phyloP scores from a whole-genome alignment of 2,888 invertebrate genomes.

The Drosophila mulleri region DNA sequence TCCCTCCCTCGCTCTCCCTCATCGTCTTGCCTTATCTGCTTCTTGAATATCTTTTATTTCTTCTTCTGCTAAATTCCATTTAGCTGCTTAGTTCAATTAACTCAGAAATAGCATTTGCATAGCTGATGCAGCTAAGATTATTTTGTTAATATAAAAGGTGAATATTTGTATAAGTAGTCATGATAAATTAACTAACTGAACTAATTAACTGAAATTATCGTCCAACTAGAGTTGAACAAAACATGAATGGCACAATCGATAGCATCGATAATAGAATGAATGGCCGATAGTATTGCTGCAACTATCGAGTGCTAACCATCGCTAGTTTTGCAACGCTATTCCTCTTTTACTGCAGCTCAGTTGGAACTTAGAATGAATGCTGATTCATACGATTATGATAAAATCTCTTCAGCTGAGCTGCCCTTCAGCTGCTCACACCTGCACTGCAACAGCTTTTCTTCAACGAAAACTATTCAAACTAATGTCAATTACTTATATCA shows the following conservation, averaged over 20 bases:
- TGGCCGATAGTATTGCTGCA: too few relatives aligned
- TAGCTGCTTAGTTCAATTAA: background rate
- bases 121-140: background rate
- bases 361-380: background rate
- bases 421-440: background rate
- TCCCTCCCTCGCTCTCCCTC: too few relatives aligned
- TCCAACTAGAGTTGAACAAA: background rate
- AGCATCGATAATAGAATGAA: background rate
- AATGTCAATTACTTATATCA: slow-evolving; percentile 16
- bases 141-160: background rate
- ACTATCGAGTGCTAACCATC: too few relatives aligned
- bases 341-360: background rate
- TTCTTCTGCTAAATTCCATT: background rate
- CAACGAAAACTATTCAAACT: slow-evolving; percentile 9
- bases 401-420: background rate
- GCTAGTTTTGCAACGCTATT: background rate
- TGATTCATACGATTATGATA: background rate
- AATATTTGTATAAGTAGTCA: too few relatives aligned
- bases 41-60: slow-evolving; percentile 2
- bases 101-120: background rate
- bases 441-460: background rate
- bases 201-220: background rate
- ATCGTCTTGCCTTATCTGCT: background rate
- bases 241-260: background rate
- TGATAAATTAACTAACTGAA: too few relatives aligned